Evolutionary conservation across 53 echinoderm and acorn worm species (phyloP).

Genomic region (Henricia sp.): DNA sequence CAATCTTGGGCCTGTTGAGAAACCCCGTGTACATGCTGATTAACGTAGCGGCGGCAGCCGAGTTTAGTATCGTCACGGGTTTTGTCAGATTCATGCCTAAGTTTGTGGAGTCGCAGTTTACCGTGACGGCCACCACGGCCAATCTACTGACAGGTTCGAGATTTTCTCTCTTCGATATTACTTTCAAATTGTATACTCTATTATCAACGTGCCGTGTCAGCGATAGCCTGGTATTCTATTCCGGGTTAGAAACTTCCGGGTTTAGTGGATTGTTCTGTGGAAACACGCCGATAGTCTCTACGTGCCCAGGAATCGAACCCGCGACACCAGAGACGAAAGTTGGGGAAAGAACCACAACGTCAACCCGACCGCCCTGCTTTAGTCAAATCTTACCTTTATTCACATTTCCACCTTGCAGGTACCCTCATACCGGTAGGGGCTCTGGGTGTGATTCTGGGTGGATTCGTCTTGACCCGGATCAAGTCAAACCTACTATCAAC

Average conservation of each 20-base stretch:
- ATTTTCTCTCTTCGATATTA: neutral
- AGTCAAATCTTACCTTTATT: no score
- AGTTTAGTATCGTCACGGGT: slow-evolving; percentile 61
- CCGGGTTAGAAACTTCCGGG: no score
- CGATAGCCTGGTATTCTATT: no score
- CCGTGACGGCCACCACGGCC: slow-evolving; percentile 34
- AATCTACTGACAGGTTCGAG: slow-evolving; percentile 62
- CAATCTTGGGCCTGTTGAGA: slow-evolving; percentile 44
- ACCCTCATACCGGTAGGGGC: slow-evolving; percentile 62
- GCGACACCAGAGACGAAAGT: no score
- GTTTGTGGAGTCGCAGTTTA: slow-evolving; percentile 62
- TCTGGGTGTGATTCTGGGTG: slow-evolving; percentile 59
- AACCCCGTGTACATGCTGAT: slow-evolving; percentile 65
- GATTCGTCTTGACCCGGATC: slow-evolving; percentile 29
- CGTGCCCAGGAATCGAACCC: no score
- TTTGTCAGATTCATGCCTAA: slow-evolving; percentile 67
- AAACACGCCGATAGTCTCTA: no score
- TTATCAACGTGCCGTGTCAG: no score
- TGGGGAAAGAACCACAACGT: no score
- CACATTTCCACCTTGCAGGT: no score
- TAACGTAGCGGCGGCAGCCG: slow-evolving; percentile 37
- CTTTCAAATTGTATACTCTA: no score
- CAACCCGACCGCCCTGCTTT: no score
- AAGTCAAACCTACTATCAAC: slow-evolving; percentile 13
- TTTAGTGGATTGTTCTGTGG: no score